Conservation (phyloP, 2,888 invertebrate species). For the Clostera curtula region DNA sequence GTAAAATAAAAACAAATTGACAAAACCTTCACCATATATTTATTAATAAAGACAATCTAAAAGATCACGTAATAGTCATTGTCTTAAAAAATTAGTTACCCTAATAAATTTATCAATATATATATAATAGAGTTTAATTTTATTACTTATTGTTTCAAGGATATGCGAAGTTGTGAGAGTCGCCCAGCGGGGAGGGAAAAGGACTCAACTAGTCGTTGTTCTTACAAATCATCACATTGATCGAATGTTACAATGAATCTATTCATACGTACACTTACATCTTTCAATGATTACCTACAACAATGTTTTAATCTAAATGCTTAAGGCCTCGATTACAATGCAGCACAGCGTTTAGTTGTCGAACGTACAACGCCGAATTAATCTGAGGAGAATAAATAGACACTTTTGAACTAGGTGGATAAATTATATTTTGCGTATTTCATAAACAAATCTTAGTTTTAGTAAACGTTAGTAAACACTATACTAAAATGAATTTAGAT, state of each 20-base stretch:
- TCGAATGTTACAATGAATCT: conserved; percentile 67
- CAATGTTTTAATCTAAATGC: conserved; percentile 64
- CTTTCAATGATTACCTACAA: conserved; percentile 56
- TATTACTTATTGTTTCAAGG: conserved; percentile 75
- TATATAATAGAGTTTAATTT: conserved; percentile 65
- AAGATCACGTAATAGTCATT: conserved; percentile 75
- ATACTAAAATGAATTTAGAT: too few relatives aligned
- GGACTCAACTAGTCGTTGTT: conserved; percentile 67
- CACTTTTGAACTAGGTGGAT: too few relatives aligned
- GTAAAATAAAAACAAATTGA: conserved; percentile 62
- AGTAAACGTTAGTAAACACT: too few relatives aligned
- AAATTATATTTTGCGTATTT: too few relatives aligned
- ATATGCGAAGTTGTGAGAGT: conserved; percentile 73
- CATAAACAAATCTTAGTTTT: too few relatives aligned
- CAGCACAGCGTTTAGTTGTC: too few relatives aligned
- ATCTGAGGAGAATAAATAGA: too few relatives aligned
- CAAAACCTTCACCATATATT: conserved; percentile 75
- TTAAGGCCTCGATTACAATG: too few relatives aligned
- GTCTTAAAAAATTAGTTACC: conserved; percentile 75
- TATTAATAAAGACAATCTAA: conserved; percentile 76
- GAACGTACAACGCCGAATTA: too few relatives aligned
- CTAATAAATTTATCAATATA: conserved; percentile 75
- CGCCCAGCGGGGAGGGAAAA: conserved; percentile 41
- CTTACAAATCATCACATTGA: conserved; percentile 67
- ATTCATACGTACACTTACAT: conserved; percentile 56